phyloP scores from a whole-genome alignment of 1,140 invertebrate species.

The Penaeus indicus region DNA sequence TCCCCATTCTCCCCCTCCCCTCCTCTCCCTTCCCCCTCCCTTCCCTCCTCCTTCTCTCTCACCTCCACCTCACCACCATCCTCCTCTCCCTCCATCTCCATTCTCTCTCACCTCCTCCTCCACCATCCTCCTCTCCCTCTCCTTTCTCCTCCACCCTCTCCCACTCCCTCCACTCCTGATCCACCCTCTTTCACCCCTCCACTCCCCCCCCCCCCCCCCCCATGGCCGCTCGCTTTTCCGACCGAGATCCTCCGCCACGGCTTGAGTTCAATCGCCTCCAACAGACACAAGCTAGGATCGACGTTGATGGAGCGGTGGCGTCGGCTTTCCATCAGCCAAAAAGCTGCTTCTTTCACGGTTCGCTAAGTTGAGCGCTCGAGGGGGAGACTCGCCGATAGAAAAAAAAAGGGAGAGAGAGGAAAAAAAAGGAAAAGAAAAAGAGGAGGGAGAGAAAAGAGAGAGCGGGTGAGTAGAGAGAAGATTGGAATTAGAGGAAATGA shows the following conservation, averaged over 20 bases:
- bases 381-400: neutral
- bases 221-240: neutral
- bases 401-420: too few relatives aligned
- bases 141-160: too few relatives aligned
- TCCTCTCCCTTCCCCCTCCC: neutral
- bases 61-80: neutral
- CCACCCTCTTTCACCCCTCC: too few relatives aligned
- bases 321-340: slow-evolving; percentile 40
- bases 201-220: too few relatives aligned
- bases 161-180: too few relatives aligned
- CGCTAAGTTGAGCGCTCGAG: slow-evolving; percentile 1
- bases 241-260: neutral
- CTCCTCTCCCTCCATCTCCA: too few relatives aligned
- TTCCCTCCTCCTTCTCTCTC: neutral
- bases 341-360: slow-evolving; percentile 32
- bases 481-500: too few relatives aligned
- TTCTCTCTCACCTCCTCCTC: neutral
- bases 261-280: slow-evolving; percentile 12
- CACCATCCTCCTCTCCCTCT: too few relatives aligned
- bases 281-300: slow-evolving; percentile 26
- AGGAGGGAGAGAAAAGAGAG: too few relatives aligned
- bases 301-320: slow-evolving; percentile 38
- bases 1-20: neutral
- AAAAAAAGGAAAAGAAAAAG: too few relatives aligned
- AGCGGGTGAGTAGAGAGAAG: too few relatives aligned